phyloP scores from a whole-genome alignment of 1,140 invertebrate species.

The Bombus pascuorum region DNA sequence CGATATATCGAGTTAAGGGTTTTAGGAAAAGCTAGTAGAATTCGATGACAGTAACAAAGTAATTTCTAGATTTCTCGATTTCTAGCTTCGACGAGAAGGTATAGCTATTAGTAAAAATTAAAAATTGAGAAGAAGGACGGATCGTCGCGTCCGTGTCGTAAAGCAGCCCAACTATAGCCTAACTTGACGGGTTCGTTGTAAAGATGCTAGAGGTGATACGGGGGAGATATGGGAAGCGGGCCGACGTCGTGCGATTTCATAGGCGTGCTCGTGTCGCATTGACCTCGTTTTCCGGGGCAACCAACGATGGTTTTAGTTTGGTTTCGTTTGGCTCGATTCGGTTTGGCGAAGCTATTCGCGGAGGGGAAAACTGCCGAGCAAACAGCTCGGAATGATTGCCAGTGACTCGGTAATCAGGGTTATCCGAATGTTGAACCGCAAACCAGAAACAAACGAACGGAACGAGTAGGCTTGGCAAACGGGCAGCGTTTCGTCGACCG shows the following conservation, averaged over 20 bases:
- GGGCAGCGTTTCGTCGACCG: slow-evolving; percentile 38
- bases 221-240: too few relatives aligned
- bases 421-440: slow-evolving; percentile 61
- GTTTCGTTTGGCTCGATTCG: background rate
- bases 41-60: too few relatives aligned
- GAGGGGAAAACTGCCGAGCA: slow-evolving; percentile 27
- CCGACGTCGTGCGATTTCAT: background rate
- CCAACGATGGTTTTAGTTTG: background rate
- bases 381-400: slow-evolving; percentile 52
- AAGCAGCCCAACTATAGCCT: too few relatives aligned
- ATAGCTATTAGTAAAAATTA: too few relatives aligned
- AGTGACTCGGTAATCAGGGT: slow-evolving; percentile 51
- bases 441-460: slow-evolving; percentile 61
- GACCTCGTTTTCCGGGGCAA: background rate
- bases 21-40: too few relatives aligned
- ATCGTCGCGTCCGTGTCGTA: too few relatives aligned
- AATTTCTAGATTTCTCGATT: too few relatives aligned
- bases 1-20: too few relatives aligned
- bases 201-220: too few relatives aligned
- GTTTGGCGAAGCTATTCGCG: background rate
- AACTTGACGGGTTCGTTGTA: too few relatives aligned
- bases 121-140: accelerated
- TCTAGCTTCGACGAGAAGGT: too few relatives aligned
- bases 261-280: background rate
- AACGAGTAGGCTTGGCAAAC: slow-evolving; percentile 55